Evolutionary conservation across 2,888 invertebrate genomes (phyloP), one percentile per base, ranked within the genome.

Genomic region (Bugulina stolonifera): DNA sequence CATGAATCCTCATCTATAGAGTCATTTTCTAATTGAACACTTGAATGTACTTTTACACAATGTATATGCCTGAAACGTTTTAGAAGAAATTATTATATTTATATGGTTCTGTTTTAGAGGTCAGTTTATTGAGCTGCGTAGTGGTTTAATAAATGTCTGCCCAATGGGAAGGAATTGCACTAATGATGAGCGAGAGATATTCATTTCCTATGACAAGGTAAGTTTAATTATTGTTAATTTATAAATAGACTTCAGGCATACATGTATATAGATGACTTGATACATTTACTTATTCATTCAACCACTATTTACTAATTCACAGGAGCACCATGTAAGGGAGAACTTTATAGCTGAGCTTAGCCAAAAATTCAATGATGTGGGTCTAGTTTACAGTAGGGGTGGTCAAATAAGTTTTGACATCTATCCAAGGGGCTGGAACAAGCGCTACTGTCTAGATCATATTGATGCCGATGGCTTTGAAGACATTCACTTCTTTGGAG

Each of bases 341-440:
- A 54, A 70, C 52, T 70, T 70, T 25, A 70, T 70, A 10, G 54
- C 43, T 5, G 70, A 43, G 70, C 70, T 70, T n/a, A 70, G 70
- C 52, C 25, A 35, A 27, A 43, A 54, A 43, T 70, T 70, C 52
- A 70, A 54, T 29, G 70, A 70, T 29, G 70, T 29, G 2, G 70
- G 70, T 10, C 70, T 70, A 23, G 70, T 70, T 5, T 70, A 70
- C 70, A 70, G 52, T 25, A 35, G 43, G 29, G 70, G 70, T 3
- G 70, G 70, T 10, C 70, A 70, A 43, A 70, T 70, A n/a, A 70
- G 70, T 29, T 70, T 70, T 70, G 70, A 70, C 52, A 54, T 70
- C 43, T 70, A 70, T 43, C 70, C 70, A 2, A 2, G 70, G 23
- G 70, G 70, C 54, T 70, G 70, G 70, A 70, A 70, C 70, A 70